phyloP scores from a whole-genome alignment of 2,888 invertebrate genomes.

The Drosophila quinaria region DNA sequence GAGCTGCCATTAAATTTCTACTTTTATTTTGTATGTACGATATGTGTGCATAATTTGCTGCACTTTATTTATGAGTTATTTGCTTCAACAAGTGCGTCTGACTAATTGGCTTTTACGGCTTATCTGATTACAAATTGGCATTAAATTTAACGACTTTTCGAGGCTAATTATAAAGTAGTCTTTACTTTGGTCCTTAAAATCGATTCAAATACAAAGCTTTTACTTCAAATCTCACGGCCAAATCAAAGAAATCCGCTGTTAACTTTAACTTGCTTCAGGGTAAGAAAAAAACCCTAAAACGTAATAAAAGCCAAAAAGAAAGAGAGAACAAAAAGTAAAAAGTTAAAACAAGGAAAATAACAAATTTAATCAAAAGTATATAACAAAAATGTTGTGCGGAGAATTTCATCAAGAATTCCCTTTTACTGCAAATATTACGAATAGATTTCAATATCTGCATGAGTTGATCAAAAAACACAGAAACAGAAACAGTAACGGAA shows the following conservation, averaged over 20 bases:
- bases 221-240: slow-evolving; percentile 16
- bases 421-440: slow-evolving; percentile 59
- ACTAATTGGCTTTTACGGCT: slow-evolving; percentile 66
- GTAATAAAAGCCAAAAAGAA: slow-evolving; percentile 5
- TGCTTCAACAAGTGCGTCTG: slow-evolving; percentile 42
- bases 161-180: slow-evolving; percentile 38
- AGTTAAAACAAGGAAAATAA: slow-evolving; percentile 22
- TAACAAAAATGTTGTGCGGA: slow-evolving; percentile 44
- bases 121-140: slow-evolving; percentile 57
- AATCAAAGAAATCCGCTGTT: slow-evolving; percentile 38
- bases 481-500: slow-evolving; percentile 11
- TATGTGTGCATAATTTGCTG: slow-evolving; percentile 20
- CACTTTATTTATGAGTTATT: slow-evolving; percentile 52
- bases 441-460: slow-evolving; percentile 73
- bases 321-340: slow-evolving; percentile 16
- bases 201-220: slow-evolving; percentile 6
- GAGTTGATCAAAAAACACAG: slow-evolving; percentile 54
- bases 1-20: slow-evolving; percentile 26
- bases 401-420: slow-evolving; percentile 67
- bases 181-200: slow-evolving; percentile 5
- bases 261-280: slow-evolving; percentile 38
- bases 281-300: neutral
- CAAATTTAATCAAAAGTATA: slow-evolving; percentile 74
- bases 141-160: slow-evolving; percentile 39
- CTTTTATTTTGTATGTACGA: slow-evolving; percentile 3